Evolutionary conservation across 2,888 invertebrate genomes (phyloP).

Genomic region (Zhuqinia jingwanae): DNA sequence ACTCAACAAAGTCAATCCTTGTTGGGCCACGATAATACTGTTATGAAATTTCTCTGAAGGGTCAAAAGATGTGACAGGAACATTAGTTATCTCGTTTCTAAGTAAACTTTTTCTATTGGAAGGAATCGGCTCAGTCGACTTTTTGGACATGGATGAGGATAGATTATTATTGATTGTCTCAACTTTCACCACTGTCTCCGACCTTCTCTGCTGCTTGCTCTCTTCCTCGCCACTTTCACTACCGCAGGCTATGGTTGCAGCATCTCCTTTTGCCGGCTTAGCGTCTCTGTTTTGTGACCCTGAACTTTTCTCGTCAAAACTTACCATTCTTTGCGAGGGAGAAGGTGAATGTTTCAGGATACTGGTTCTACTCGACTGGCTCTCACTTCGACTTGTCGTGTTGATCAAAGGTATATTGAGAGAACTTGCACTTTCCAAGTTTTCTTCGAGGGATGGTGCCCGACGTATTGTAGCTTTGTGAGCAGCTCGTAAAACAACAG

Average conservation of each 20-base stretch:
- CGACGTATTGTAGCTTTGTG: constrained; percentile 74
- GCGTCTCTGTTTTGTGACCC: constrained; percentile 23
- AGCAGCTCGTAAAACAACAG: constrained; percentile 66
- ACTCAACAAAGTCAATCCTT: constrained; percentile 22
- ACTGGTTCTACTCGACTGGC: constrained; percentile 58
- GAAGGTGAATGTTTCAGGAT: constrained; percentile 66
- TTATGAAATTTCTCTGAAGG: constrained; percentile 61
- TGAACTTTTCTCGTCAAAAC: constrained; percentile 67
- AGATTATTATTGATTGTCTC: constrained; percentile 70
- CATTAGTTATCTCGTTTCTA: constrained; percentile 65
- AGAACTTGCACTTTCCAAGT: constrained; percentile 46
- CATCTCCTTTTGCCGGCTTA: neutral
- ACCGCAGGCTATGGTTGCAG: neutral
- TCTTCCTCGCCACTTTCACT: constrained; percentile 20
- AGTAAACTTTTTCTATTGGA: constrained; percentile 66
- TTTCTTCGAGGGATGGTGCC: constrained; percentile 78
- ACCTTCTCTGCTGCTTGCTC: constrained; percentile 32
- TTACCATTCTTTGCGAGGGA: constrained; percentile 52
- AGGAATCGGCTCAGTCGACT: constrained; percentile 67
- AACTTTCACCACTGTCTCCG: constrained; percentile 66
- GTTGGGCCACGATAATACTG: constrained; percentile 40
- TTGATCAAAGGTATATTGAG: constrained; percentile 52
- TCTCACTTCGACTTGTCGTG: constrained; percentile 39
- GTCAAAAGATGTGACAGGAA: constrained; percentile 64
- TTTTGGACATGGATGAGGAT: constrained; percentile 70